Evolutionary conservation across 2,888 invertebrate genomes (phyloP).

Genomic region (Heliconius cydno): DNA sequence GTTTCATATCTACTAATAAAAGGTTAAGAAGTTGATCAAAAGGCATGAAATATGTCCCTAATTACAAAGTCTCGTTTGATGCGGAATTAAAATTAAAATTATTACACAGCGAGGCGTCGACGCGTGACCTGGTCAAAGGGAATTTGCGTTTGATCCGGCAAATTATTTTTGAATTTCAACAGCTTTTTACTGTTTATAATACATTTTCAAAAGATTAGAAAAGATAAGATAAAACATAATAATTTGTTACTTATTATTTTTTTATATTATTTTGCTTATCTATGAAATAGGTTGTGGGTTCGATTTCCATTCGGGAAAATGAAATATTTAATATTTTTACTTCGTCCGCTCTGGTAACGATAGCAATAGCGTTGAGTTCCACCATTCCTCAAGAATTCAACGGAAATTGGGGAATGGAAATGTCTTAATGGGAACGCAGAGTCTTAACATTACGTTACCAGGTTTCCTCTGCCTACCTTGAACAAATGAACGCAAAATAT

Average conservation of each 20-base stretch:
- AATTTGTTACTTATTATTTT: not conserved
- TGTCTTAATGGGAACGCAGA: too few relatives aligned
- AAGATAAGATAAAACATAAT: not conserved
- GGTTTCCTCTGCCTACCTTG: too few relatives aligned
- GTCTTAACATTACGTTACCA: too few relatives aligned
- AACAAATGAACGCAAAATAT: not conserved
- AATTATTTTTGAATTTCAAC: slow-evolving; percentile 49
- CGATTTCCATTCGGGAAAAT: not conserved
- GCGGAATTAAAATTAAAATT: slow-evolving; percentile 66
- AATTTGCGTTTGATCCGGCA: slow-evolving; percentile 67
- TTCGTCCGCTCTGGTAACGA: too few relatives aligned
- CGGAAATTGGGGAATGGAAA: too few relatives aligned
- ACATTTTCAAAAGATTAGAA: not conserved
- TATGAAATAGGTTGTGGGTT: not conserved
- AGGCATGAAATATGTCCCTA: slow-evolving; percentile 16
- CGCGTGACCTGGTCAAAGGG: slow-evolving; percentile 62
- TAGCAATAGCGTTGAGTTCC: too few relatives aligned
- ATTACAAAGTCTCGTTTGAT: slow-evolving; percentile 53
- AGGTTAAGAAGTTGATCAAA: slow-evolving; percentile 26
- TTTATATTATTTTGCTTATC: not conserved
- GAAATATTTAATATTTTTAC: not conserved
- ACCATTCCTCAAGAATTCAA: too few relatives aligned
- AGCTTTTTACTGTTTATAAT: slow-evolving; percentile 39
- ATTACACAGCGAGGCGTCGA: slow-evolving; percentile 58
- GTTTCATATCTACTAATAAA: slow-evolving; percentile 14